A percentile compares a stretch with the other conserved stretches of the same genome.
These are phyloP conservation scores for Halichoerus grypus DNA, from an alignment of 2,113 vertebrate genomes.

Conservation along the genomic window DNA sequence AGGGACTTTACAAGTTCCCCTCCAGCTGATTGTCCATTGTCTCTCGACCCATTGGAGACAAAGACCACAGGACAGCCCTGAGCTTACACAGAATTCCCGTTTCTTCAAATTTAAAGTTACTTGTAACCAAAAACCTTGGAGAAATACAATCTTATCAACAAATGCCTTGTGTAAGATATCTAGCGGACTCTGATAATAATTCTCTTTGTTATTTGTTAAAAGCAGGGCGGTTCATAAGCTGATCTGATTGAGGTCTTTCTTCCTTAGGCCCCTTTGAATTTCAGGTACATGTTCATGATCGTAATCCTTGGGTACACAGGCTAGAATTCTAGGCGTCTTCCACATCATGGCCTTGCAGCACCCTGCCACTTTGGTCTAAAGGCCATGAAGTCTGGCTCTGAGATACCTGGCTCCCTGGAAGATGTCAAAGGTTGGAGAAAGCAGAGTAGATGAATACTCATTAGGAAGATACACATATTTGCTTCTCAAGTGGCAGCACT, in stretches of 20 bases:
- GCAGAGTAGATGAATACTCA: background rate
- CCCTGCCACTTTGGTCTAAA: background rate
- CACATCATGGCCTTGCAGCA: background rate
- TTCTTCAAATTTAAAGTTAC: slow-evolving; percentile 1
- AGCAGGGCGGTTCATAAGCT: background rate
- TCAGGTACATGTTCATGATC: background rate
- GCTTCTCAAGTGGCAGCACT: background rate
- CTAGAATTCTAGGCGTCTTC: background rate
- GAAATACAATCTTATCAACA: background rate
- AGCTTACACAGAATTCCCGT: background rate
- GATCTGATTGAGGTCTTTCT: background rate
- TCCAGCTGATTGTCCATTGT: background rate
- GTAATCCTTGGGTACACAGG: background rate
- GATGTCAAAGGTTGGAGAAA: background rate
- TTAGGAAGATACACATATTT: background rate
- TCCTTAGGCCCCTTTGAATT: background rate
- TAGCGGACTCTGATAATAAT: background rate
- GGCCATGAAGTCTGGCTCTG: background rate
- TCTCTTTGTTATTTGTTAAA: background rate
- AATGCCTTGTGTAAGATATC: background rate
- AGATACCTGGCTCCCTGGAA: background rate
- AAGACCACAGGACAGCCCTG: background rate
- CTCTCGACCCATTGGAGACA: background rate
- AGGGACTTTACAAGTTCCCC: background rate
- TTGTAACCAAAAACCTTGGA: background rate